Conservation (phyloP, 2,797 vertebrate genomes). For the Corythornis leucogaster region DNA sequence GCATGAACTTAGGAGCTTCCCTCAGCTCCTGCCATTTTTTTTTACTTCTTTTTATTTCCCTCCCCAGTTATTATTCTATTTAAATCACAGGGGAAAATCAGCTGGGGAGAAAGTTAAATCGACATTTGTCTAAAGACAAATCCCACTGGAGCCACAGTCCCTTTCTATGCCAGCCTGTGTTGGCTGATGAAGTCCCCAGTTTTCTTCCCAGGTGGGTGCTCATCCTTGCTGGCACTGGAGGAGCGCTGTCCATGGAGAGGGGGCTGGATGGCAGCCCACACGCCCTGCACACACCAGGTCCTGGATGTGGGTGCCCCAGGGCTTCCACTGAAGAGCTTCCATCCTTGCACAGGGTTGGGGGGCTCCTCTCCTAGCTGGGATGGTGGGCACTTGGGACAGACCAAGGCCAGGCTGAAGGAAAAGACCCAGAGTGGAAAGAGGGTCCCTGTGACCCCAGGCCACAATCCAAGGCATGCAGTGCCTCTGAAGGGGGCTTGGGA, state of each 20-base stretch:
- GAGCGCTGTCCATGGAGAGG: not conserved
- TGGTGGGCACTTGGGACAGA: fast-evolving
- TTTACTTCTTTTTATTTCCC: not conserved
- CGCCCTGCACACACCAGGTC: fast-evolving
- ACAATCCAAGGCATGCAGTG: fast-evolving
- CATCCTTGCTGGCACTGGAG: fast-evolving
- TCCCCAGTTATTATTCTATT: not conserved
- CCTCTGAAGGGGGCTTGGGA: not conserved
- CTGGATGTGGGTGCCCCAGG: fast-evolving
- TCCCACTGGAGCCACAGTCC: fast-evolving
- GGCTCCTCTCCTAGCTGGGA: not conserved
- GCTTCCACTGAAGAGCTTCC: not conserved
- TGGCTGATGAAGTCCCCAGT: not conserved
- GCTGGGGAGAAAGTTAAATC: not conserved
- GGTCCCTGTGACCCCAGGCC: not conserved
- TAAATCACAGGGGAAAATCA: not conserved
- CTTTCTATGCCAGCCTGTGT: fast-evolving
- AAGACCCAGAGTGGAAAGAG: fast-evolving
- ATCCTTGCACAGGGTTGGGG: fast-evolving
- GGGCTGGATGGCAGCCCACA: fast-evolving
- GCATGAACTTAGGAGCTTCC: not conserved
- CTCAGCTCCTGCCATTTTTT: not conserved
- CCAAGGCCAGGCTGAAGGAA: fast-evolving
- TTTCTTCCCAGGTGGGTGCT: not conserved
- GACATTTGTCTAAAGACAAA: not conserved